Evolutionary conservation across 2,797 vertebrate species (phyloP), one percentile per base, ranked within the genome.

Genomic region (Hirundo rustica): DNA sequence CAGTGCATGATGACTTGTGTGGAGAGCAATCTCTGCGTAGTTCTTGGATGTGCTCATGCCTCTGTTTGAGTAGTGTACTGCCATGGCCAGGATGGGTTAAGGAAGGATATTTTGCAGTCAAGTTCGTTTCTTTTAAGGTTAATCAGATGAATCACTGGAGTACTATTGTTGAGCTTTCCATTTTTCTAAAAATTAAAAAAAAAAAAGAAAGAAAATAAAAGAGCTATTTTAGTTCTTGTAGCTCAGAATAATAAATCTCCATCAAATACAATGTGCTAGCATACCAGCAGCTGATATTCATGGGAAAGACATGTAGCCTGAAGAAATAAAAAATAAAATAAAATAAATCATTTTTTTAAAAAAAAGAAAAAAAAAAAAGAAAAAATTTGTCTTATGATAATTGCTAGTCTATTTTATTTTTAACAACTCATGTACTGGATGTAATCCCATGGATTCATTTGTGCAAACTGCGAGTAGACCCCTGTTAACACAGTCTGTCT

Each of bases 91-190:
- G 27, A 40, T 27, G 30, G 74, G 71, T 86, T 94, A 84, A 61
- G 67, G 45, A 87, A 74, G 53, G 38, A 14, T 91, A 58, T 92
- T 93, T 60, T 89, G 67, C 74, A 91, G 34, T 14, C 19, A 88
- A 32, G 7, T 64, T 79, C 27, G 40, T 85, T 96, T 84, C 40
- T 91, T 92, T 90, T 68, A 62, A 93, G 45, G 58, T 62, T 74
- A 71, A 87, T 72, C 66, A 47, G 62, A 61, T 93, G 77, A 92
- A 79, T 82, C 57, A 61, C 50, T 86, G 42, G 3, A 58, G 38
- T 54, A 47, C 45, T 80, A 42, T 36, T 53, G n/a, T 61, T 70
- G 8, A 92, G n/a, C 26, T 89, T 91, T 82, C 53, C 4, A 51
- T 88, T 93, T 84, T 84, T 81, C 58, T 88, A 57, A 47, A 38